phyloP scores from a whole-genome alignment of 1,140 invertebrate species.

The Drosophila littoralis region DNA sequence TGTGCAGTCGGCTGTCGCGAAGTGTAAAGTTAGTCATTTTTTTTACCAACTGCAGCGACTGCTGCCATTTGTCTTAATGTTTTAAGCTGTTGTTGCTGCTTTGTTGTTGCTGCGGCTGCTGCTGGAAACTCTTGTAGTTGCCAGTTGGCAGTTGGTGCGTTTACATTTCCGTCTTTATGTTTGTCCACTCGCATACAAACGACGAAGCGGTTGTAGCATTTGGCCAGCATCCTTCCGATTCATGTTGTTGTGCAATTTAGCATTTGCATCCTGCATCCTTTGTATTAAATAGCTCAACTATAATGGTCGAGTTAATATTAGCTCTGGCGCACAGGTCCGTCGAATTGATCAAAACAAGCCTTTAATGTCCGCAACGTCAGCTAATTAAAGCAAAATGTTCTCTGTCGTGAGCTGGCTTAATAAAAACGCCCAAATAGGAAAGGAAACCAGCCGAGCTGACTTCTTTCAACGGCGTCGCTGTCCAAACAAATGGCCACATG shows the following conservation, averaged over 20 bases:
- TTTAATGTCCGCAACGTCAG: conserved; percentile 36
- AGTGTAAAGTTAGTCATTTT: conserved; percentile 9
- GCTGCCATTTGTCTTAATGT: conserved; percentile 48
- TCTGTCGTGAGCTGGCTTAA: conserved; percentile 42
- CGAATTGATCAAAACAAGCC: conserved; percentile 30
- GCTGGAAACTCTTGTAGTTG: conserved; percentile 63
- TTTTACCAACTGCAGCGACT: conserved; percentile 11
- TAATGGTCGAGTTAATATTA: conserved; percentile 31
- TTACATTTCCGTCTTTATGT: conserved; percentile 78
- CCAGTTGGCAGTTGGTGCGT: conserved; percentile 58
- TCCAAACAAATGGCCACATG: conserved; percentile 66
- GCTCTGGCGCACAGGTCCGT: conserved; percentile 10
- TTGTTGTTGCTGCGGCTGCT: not conserved
- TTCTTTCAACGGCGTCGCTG: conserved; percentile 43
- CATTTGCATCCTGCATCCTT: conserved; percentile 46
- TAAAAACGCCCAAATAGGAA: conserved; percentile 35
- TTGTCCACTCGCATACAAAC: conserved; percentile 48
- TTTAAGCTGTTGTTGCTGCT: conserved; percentile 25
- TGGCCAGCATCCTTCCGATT: conserved; percentile 66
- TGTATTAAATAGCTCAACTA: conserved; percentile 41
- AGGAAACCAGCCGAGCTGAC: conserved; percentile 8
- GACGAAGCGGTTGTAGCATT: conserved; percentile 58
- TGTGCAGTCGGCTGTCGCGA: not conserved
- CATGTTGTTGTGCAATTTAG: conserved; percentile 42
- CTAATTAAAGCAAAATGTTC: conserved; percentile 68